Evolutionary conservation across 2,113 vertebrate genomes (phyloP).

Genomic region (Barbus barbus): DNA sequence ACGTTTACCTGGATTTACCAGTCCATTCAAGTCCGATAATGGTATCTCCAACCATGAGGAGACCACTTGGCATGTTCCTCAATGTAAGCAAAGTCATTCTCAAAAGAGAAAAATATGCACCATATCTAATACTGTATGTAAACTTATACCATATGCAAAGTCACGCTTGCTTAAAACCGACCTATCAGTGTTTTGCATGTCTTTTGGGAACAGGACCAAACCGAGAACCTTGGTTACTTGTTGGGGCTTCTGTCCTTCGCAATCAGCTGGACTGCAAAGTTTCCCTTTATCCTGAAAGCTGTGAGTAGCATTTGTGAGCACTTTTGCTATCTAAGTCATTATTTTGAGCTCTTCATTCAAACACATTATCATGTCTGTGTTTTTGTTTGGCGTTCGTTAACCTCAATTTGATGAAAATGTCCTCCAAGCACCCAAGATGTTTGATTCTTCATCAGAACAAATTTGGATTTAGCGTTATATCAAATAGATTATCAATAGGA

Average conservation of each 20-base stretch:
- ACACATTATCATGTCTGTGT: not conserved
- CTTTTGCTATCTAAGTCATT: not conserved
- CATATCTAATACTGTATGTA: not conserved
- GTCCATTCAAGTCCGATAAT: not conserved
- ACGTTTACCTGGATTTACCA: constrained; percentile 60
- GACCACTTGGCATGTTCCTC: constrained; percentile 62
- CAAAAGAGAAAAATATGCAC: not conserved
- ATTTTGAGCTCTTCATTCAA: not conserved
- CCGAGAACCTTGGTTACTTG: constrained; percentile 76
- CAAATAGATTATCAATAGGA: too few species aligned
- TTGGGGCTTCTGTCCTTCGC: constrained; percentile 76
- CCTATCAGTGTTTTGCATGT: not conserved
- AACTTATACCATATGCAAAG: not conserved
- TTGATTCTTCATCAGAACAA: not conserved
- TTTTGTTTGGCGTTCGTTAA: not conserved
- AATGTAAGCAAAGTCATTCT: constrained; percentile 60
- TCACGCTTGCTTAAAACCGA: too few species aligned
- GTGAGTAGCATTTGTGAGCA: constrained; percentile 66
- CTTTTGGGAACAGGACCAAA: constrained; percentile 69
- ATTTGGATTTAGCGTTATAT: not conserved
- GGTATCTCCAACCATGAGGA: constrained; percentile 49
- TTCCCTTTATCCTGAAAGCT: constrained; percentile 74
- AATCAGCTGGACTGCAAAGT: constrained; percentile 76
- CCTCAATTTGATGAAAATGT: too few species aligned
- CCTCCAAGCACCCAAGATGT: not conserved